Evolutionary conservation across 2,888 invertebrate genomes (phyloP).

Genomic region (Himalopsyche tibetana): DNA sequence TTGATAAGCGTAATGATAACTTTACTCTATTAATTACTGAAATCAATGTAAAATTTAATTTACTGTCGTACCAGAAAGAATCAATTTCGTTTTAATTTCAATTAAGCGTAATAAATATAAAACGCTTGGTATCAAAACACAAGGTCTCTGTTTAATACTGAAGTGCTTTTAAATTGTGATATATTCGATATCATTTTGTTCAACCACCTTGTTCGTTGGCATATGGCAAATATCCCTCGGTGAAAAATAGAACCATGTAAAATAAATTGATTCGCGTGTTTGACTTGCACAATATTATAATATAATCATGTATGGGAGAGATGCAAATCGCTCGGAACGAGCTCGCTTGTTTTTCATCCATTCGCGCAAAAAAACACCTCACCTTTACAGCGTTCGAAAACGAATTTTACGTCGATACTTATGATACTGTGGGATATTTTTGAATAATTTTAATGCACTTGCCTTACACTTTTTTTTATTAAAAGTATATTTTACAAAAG

Average conservation of each 20-base stretch:
- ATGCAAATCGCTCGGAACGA: conserved; percentile 9
- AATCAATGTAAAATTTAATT: no score
- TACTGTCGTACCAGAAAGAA: no score
- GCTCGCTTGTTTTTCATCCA: not conserved
- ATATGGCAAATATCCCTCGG: not conserved
- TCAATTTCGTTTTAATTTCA: no score
- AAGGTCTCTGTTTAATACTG: no score
- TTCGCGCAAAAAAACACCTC: not conserved
- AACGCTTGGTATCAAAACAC: no score
- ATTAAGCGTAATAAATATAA: no score
- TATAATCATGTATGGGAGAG: conserved; percentile 24
- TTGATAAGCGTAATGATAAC: no score
- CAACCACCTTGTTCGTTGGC: not conserved
- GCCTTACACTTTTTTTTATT: no score
- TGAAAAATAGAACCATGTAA: conserved; percentile 10
- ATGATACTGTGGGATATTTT: no score
- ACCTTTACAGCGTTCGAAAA: not conserved
- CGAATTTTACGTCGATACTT: not conserved
- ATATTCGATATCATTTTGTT: not conserved
- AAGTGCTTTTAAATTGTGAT: not conserved
- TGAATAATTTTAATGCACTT: no score
- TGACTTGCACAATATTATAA: conserved; percentile 22
- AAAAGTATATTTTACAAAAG: no score
- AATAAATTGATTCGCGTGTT: conserved; percentile 21
- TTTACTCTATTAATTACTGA: no score